phyloP scores from a whole-genome alignment of 2,113 vertebrate genomes.

The Sinocyclocheilus anophthalmus region DNA sequence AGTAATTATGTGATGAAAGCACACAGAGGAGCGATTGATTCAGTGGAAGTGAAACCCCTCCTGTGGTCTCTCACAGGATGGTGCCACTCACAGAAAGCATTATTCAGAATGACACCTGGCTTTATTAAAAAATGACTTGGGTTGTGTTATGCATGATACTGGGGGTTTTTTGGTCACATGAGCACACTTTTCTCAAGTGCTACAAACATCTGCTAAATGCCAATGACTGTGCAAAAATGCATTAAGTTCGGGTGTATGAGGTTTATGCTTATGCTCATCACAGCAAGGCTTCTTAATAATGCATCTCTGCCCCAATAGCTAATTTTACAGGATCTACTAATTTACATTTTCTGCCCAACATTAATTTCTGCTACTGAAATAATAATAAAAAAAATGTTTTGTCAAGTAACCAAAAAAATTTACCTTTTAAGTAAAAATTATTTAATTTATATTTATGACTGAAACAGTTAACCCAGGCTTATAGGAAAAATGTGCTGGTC shows the following conservation, averaged over 20 bases:
- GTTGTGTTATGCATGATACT: background rate
- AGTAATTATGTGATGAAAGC: slow-evolving; percentile 14
- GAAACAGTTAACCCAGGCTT: too few species aligned
- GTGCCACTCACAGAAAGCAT: slow-evolving; percentile 2
- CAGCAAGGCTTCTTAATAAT: background rate
- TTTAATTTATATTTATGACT: too few species aligned
- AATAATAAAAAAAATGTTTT: background rate
- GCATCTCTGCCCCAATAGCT: background rate
- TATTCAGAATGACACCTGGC: slow-evolving; percentile 35
- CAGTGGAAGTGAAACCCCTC: slow-evolving; percentile 37
- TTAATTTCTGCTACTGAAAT: background rate
- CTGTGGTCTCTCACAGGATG: slow-evolving; percentile 8
- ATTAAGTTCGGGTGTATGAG: background rate
- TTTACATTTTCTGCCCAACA: background rate
- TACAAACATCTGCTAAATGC: slow-evolving; percentile 3
- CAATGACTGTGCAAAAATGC: slow-evolving; percentile 19
- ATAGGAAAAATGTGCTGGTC: too few species aligned
- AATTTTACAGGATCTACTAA: background rate
- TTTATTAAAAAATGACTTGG: slow-evolving; percentile 9
- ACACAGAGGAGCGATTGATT: slow-evolving; percentile 15
- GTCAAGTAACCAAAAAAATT: too few species aligned
- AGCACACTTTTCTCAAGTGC: background rate
- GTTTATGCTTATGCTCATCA: background rate
- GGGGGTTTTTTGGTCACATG: background rate
- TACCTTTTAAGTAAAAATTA: too few species aligned